Evolutionary conservation across 2,888 invertebrate genomes (phyloP).

Genomic region (Ptychoptera albimana): DNA sequence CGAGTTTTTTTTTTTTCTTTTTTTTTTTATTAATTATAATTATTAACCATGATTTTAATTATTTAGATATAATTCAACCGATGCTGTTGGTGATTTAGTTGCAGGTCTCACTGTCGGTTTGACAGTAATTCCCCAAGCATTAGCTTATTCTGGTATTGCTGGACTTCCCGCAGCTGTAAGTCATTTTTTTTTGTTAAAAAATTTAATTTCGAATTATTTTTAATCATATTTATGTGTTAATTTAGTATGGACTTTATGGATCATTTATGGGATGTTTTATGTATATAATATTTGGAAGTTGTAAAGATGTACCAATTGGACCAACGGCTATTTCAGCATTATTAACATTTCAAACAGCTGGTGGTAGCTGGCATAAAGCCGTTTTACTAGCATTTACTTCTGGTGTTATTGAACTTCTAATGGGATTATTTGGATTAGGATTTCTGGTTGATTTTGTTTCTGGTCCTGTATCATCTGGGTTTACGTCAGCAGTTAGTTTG

Average conservation of each 20-base stretch:
- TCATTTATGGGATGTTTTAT: slow-evolving; percentile 86
- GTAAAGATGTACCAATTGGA: slow-evolving; percentile 83
- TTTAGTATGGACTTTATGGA: slow-evolving; percentile 79
- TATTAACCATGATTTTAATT: neutral
- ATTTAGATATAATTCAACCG: slow-evolving; percentile 43
- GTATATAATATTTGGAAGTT: slow-evolving; percentile 80
- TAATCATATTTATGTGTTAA: slow-evolving; percentile 8
- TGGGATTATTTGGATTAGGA: slow-evolving; percentile 72
- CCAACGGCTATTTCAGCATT: slow-evolving; percentile 86
- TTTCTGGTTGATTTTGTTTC: slow-evolving; percentile 82
- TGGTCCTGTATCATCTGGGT: slow-evolving; percentile 76
- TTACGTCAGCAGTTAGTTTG: slow-evolving; percentile 78
- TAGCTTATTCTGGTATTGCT: slow-evolving; percentile 67
- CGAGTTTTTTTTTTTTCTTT: too few species aligned
- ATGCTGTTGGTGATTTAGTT: slow-evolving; percentile 72
- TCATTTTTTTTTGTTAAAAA: too few species aligned
- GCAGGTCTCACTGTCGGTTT: slow-evolving; percentile 86
- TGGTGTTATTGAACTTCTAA: slow-evolving; percentile 58
- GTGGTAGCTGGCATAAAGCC: slow-evolving; percentile 41
- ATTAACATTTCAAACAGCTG: slow-evolving; percentile 63
- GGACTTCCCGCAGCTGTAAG: slow-evolving; percentile 53
- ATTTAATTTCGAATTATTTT: neutral
- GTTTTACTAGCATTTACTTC: slow-evolving; percentile 58
- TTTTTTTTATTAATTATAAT: neutral
- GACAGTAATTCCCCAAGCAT: slow-evolving; percentile 82